Evolutionary conservation across 2,888 invertebrate species (phyloP).

Genomic region (Taenaris catops): DNA sequence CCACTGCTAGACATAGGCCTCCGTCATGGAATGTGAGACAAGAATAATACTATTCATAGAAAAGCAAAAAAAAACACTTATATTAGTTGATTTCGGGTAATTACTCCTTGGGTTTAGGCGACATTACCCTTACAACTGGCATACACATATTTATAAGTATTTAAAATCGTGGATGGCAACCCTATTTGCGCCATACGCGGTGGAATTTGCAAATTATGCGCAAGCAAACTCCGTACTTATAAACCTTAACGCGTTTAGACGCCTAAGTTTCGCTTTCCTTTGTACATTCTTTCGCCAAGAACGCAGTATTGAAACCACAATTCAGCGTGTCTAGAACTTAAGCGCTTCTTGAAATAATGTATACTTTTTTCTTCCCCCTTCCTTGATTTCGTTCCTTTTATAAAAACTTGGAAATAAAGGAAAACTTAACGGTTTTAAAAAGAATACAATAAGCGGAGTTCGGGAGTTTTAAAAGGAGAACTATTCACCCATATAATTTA

Average conservation of each 20-base stretch:
- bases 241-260: conserved; percentile 8
- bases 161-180: conserved; percentile 1
- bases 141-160: no score
- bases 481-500: conserved; percentile 22
- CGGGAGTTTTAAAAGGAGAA: conserved; percentile 21
- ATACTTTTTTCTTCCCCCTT: conserved; percentile 15
- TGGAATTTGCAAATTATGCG: conserved; percentile 21
- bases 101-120: no score
- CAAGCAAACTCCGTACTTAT: conserved; percentile 17
- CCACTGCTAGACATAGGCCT: no score
- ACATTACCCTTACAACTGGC: no score
- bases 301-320: conserved; percentile 19
- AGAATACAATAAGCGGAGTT: conserved; percentile 21
- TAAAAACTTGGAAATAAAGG: conserved; percentile 23
- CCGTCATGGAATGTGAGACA: no score
- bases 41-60: no score
- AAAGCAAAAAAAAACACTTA: no score
- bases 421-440: conserved; percentile 24
- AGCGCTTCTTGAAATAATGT: conserved; percentile 24
- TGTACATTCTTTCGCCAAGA: conserved; percentile 13
- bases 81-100: no score
- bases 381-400: conserved; percentile 21
- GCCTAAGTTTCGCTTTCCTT: conserved; percentile 17
- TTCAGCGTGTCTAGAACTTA: conserved; percentile 20
- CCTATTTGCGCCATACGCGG: conserved; percentile 20